A percentile compares a stretch with the other conserved stretches of the same genome.
These are phyloP conservation scores for Callionymus lyra DNA, from an alignment of 2,113 vertebrate species.

Conservation along the genomic window DNA sequence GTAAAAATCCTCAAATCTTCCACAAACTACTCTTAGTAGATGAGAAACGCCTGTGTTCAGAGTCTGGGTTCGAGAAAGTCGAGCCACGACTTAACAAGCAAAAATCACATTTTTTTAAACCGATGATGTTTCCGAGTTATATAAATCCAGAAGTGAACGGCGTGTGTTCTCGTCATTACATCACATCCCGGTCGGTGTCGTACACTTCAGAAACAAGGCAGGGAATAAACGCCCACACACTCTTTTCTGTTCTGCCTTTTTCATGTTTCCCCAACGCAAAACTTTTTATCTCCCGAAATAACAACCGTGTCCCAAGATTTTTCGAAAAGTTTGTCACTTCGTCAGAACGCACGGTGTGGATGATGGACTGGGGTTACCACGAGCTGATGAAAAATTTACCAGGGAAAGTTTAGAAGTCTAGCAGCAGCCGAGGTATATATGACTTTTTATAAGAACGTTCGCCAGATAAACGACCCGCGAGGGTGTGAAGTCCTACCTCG, in stretches of 20 bases:
- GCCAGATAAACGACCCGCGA: no score
- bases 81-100: no score
- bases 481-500: constrained; percentile 69
- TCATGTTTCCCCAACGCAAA: background rate
- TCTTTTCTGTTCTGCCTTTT: background rate
- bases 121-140: constrained; percentile 24
- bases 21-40: no score
- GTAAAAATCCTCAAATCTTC: no score
- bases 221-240: constrained; percentile 23
- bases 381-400: constrained; percentile 34
- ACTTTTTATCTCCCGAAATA: no score
- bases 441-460: no score
- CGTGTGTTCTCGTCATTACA: constrained; percentile 6
- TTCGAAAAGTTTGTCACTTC: no score
- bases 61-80: no score
- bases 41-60: no score
- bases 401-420: constrained; percentile 26
- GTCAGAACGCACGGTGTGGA: background rate
- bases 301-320: no score
- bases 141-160: constrained; percentile 18
- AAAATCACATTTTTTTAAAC: no score
- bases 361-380: constrained; percentile 21
- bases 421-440: no score
- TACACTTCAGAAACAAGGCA: constrained; percentile 6
- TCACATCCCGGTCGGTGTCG: constrained; percentile 12